phyloP scores from a whole-genome alignment of 2,888 invertebrate species.

The Mythimna albipuncta region DNA sequence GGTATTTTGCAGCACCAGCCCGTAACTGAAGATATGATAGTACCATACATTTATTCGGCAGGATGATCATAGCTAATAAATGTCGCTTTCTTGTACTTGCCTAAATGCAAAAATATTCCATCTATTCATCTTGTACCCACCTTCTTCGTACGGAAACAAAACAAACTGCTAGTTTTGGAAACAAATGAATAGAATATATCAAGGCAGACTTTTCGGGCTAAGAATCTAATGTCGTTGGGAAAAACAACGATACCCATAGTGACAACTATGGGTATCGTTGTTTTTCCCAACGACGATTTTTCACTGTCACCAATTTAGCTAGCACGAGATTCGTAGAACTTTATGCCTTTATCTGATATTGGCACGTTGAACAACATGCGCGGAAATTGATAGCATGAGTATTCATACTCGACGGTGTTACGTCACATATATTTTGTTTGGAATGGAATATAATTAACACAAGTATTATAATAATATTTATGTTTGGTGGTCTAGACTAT shows the following conservation, averaged over 20 bases:
- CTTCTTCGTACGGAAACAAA: too few species aligned
- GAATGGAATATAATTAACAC: slow-evolving; percentile 8
- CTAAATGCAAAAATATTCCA: too few species aligned
- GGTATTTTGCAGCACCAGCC: too few species aligned
- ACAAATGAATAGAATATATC: not conserved
- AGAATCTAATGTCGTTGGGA: too few species aligned
- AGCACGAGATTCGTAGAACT: not conserved
- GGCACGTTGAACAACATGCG: slow-evolving; percentile 12
- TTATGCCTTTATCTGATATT: slow-evolving; percentile 21
- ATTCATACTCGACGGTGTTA: not conserved
- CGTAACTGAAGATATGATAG: too few species aligned
- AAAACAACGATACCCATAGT: too few species aligned
- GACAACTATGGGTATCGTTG: too few species aligned
- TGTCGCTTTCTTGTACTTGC: too few species aligned
- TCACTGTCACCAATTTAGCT: not conserved
- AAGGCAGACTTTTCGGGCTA: not conserved
- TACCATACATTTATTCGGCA: too few species aligned
- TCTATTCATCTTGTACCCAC: too few species aligned
- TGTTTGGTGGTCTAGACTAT: not conserved
- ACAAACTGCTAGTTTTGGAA: too few species aligned
- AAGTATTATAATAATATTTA: not conserved
- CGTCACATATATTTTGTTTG: slow-evolving; percentile 1
- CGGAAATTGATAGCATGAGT: slow-evolving; percentile 10
- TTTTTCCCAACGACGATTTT: not conserved
- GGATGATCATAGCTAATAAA: too few species aligned